A percentile compares a stretch with the other conserved stretches of the same genome.
Conservation (phyloP, 2,888 invertebrate species). For the Coenonympha glycerion region DNA sequence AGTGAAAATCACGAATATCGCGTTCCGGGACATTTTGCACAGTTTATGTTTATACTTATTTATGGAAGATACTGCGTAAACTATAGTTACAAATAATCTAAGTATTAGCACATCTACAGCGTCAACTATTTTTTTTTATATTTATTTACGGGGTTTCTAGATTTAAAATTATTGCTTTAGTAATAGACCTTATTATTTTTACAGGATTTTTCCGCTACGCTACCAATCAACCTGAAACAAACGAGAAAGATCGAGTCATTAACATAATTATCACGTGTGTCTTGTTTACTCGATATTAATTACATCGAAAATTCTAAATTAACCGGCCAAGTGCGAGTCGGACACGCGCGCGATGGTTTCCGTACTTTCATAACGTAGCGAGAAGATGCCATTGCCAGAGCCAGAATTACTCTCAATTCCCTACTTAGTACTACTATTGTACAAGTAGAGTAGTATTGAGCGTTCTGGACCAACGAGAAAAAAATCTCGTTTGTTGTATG, state of each 20-base stretch:
- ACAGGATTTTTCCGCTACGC: slow-evolving; percentile 34
- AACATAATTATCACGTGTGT: too few relatives aligned
- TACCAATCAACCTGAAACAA: slow-evolving; percentile 54
- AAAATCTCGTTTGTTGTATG: too few relatives aligned
- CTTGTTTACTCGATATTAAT: too few relatives aligned
- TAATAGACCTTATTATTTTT: slow-evolving; percentile 62
- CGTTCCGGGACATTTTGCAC: slow-evolving; percentile 23
- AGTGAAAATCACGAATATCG: slow-evolving; percentile 16
- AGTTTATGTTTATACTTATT: slow-evolving; percentile 24
- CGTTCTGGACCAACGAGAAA: too few relatives aligned
- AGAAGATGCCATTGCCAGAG: too few relatives aligned
- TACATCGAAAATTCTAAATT: too few relatives aligned
- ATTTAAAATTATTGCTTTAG: slow-evolving; percentile 63
- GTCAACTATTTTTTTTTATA: slow-evolving; percentile 29
- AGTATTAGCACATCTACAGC: slow-evolving; percentile 46
- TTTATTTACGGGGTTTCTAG: slow-evolving; percentile 59
- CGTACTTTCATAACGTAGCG: too few relatives aligned
- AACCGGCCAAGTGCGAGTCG: too few relatives aligned
- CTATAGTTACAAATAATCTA: slow-evolving; percentile 29
- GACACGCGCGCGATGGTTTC: too few relatives aligned
- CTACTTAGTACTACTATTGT: too few relatives aligned
- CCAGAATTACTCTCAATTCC: too few relatives aligned
- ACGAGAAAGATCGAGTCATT: slow-evolving; percentile 12
- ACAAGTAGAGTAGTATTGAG: too few relatives aligned
- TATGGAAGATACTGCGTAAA: slow-evolving; percentile 56